Conservation (phyloP, 2,113 vertebrate genomes). For the Platanista minor region DNA sequence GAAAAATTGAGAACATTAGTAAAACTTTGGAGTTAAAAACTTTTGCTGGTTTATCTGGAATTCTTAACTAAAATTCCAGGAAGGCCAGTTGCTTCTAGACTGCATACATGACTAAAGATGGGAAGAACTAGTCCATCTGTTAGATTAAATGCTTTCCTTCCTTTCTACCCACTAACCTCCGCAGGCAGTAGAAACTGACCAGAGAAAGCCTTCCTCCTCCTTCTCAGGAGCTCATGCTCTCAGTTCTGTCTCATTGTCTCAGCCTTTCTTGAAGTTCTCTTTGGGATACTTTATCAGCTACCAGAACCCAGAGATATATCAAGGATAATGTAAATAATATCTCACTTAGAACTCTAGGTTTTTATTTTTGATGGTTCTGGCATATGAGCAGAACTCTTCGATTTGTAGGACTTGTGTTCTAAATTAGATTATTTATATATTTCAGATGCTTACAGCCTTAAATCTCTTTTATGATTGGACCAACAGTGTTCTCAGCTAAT, state of each 20-base stretch:
- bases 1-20: neutral
- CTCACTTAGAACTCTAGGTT: neutral
- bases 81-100: neutral
- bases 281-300: neutral
- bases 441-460: neutral
- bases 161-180: neutral
- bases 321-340: neutral
- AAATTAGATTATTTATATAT: neutral
- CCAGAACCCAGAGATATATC: neutral
- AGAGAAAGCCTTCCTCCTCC: neutral
- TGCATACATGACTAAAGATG: neutral
- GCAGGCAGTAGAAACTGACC: neutral
- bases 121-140: neutral
- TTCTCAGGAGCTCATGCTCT: neutral
- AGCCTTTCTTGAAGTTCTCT: neutral
- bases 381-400: neutral
- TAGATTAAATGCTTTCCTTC: constrained; percentile 1
- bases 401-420: neutral
- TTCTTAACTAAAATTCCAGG: constrained; percentile 21
- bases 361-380: constrained; percentile 2
- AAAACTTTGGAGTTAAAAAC: neutral
- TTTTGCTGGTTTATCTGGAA: neutral
- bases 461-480: constrained; percentile 19
- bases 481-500: neutral
- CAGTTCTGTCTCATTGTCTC: neutral